phyloP scores from a whole-genome alignment of 2,113 vertebrate species.

The Poecile atricapillus region DNA sequence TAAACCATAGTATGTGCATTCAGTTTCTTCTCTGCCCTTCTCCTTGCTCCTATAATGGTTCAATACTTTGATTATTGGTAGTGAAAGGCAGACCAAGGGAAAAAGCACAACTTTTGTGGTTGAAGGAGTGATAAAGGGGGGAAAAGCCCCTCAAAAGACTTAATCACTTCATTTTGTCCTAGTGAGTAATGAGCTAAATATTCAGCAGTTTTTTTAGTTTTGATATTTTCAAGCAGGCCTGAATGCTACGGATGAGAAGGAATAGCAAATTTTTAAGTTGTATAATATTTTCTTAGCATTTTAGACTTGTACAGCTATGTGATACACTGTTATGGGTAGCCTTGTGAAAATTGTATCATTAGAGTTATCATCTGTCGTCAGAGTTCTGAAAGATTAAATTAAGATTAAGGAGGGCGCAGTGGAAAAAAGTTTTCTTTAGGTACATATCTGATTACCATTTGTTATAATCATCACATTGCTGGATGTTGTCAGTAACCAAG shows the following conservation, averaged over 20 bases:
- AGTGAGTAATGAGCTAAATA: not conserved
- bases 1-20: not conserved
- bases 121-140: not conserved
- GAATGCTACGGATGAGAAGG: not conserved
- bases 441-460: not conserved
- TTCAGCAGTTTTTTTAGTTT: not conserved
- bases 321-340: too few species aligned
- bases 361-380: not conserved
- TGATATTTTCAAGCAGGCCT: not conserved
- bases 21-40: not conserved
- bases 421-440: not conserved
- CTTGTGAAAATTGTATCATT: not conserved
- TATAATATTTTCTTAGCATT: not conserved
- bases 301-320: not conserved
- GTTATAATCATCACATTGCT: not conserved
- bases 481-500: not conserved
- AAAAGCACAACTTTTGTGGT: not conserved
- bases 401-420: not conserved
- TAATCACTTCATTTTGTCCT: not conserved
- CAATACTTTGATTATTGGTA: not conserved
- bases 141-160: fast-evolving
- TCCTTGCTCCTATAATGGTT: not conserved
- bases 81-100: not conserved
- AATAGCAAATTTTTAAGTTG: not conserved
- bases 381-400: not conserved